Base-by-base conservation (phyloP, 1,140 invertebrate genomes). In the Cryptotermes secundus region DNA sequence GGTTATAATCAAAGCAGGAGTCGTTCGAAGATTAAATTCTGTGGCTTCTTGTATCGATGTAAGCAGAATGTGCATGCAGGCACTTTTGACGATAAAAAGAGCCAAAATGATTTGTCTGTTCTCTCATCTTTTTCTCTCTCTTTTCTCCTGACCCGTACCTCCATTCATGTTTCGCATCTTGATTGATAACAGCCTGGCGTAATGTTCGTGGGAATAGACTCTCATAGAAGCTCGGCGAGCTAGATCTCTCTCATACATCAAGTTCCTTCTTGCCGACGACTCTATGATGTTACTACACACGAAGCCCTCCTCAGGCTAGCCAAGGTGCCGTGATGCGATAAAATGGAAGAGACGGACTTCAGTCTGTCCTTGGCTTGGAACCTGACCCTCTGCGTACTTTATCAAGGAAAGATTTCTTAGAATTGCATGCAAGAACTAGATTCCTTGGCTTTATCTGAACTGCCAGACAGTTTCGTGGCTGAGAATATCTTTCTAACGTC, bases 161-260 rank as follows among this genome's bases (percentile, higher is more conserved):
- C 45, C 45, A 16, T 72, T 65, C 14, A 72, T n/a, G 59, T 3
- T 72, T 72, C 59, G 16, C 26, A 72, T 72, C 59, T 72, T 72
- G 59, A 72, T 72, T 72, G 59, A 72, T 72, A 72, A n/a, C 26
- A 72, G 26, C 59, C n/a, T 31, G 59, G 59, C 26, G 59, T 72
- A 72, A 72, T n/a, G 59, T 72, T 72, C 59, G 59, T 72, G 59
- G 26, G 59, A 72, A 72, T 72, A 72, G 59, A 72, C 59, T 72
- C 59, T 26, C 59, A 72, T 72, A 12, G 26, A 31, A 72, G 59
- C 59, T 72, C 59, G 45, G 3, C 45, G 45, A 49, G 16, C 22
- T 49, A 49, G 45, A 72, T 72, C n/a, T 72, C 59, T 26, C 59
- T 31, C 59, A 72, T 72, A 72, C 59, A 72, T 72, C 59, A 72